Base-by-base conservation (phyloP, 2,888 invertebrate species). In the Ophraella communa region DNA sequence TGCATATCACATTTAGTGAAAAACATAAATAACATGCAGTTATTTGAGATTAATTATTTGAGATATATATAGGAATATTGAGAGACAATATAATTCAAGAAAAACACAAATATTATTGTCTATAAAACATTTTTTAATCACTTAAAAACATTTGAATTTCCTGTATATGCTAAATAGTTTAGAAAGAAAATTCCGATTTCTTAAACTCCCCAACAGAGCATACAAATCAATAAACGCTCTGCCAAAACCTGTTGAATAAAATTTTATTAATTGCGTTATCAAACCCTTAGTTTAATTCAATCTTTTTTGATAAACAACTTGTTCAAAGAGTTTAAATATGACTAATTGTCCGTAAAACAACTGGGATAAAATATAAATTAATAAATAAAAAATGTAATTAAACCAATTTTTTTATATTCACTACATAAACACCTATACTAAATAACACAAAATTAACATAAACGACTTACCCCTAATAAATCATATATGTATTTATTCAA, bases 171-270 rank as follows among this genome's bases (percentile, higher is more conserved):
- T 1, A 30, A 30, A 30, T 27, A 27, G 8, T 27, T 27, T 10
- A 8, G 5, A 30, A 30, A 30, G 11, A 11, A 3, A 11, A 30
- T 11, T 30, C 11, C 1, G n/a, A n/a, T 1, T 30, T 30, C 11
- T 3, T 30, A 30, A 17, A n/a, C n/a, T n/a, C n/a, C n/a, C n/a
- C 14, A 39, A n/a, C 39, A 35, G 20, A 33, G n/a, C 24, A 4
- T 23, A 44, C n/a, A 56, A 63, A 66, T 66, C 66, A 66, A 66
- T 66, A 64, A 63, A 30, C 17, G 20, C n/a, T 4, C 1, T 45
- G n/a, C 18, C 27, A 27, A 44, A 60, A 66, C 66, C 66, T 66
- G 66, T 66, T 66, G 66, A 66, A 52, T 66, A 4, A 23, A 53
- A 61, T 62, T 56, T 35, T n/a, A 8, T 24, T 14, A 17, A 17